Evolutionary conservation across 2,113 vertebrate genomes (phyloP).

Genomic region (Chrysochloris asiatica): DNA sequence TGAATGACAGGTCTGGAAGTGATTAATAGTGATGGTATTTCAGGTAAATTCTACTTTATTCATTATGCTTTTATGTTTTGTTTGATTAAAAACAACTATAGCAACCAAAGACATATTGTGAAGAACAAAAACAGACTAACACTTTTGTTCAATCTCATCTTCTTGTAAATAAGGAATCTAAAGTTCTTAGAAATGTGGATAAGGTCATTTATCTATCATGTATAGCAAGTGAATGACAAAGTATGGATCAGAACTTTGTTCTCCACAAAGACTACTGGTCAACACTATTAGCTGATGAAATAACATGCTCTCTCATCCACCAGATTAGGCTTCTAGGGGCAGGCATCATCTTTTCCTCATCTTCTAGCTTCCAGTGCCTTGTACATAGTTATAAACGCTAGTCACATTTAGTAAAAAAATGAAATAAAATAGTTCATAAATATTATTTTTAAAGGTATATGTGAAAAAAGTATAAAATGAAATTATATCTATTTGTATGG

Average conservation of each 20-base stretch:
- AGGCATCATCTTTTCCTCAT: rapidly evolving
- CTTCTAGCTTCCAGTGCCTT: not conserved
- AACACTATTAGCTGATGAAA: not conserved
- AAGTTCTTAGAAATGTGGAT: not conserved
- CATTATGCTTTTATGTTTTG: not conserved
- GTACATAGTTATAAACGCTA: not conserved
- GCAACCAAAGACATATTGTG: not conserved
- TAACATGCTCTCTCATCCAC: not conserved
- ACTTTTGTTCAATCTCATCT: not conserved
- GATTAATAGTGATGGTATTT: not conserved
- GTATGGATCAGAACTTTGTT: not conserved
- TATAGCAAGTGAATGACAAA: not conserved
- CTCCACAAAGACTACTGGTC: rapidly evolving
- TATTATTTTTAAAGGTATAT: not conserved
- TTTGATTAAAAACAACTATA: not conserved
- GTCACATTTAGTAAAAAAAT: not conserved
- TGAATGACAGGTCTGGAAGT: not conserved
- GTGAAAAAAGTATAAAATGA: not conserved
- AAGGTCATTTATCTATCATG: not conserved
- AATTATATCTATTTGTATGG: not conserved
- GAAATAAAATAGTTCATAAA: not conserved
- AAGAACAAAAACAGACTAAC: not conserved
- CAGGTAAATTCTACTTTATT: not conserved
- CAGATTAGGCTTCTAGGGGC: not conserved
- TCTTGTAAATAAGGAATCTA: not conserved